These are phyloP conservation scores for Oegoconia quadripuncta DNA, from an alignment of 2,888 invertebrate species.

Conservation along the genomic window DNA sequence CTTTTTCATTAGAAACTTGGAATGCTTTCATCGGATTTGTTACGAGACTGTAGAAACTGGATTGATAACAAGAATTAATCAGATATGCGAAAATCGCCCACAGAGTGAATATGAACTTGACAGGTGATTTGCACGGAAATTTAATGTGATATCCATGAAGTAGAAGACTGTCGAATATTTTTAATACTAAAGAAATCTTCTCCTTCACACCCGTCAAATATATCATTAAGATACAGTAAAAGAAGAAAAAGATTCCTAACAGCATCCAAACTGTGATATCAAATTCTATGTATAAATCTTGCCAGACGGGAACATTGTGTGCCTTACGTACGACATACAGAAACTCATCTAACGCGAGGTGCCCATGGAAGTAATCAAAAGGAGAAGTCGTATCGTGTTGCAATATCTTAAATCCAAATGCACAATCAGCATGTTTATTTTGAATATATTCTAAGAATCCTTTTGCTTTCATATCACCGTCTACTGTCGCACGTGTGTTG, in stretches of 20 bases:
- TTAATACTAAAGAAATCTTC: slow-evolving; percentile 21
- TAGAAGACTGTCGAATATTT: slow-evolving; percentile 31
- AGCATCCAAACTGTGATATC: slow-evolving; percentile 29
- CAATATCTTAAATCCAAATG: too few relatives aligned
- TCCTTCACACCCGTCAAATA: too few relatives aligned
- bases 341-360: too few relatives aligned
- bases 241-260: slow-evolving; percentile 20
- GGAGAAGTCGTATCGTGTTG: too few relatives aligned
- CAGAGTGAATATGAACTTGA: slow-evolving; percentile 25
- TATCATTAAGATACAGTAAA: slow-evolving; percentile 28
- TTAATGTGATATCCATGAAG: slow-evolving; percentile 24
- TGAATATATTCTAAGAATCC: too few relatives aligned
- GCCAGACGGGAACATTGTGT: slow-evolving; percentile 18
- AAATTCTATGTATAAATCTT: too few relatives aligned
- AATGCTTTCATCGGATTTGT: slow-evolving; percentile 34
- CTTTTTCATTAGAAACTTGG: slow-evolving; percentile 35
- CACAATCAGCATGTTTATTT: too few relatives aligned
- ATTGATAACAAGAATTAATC: slow-evolving; percentile 29
- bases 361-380: too few relatives aligned
- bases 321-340: slow-evolving; percentile 32
- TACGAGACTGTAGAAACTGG: slow-evolving; percentile 28
- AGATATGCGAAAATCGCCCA: slow-evolving; percentile 46
- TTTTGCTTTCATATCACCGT: too few relatives aligned
- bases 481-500: too few relatives aligned
- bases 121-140: slow-evolving; percentile 15